Conservation (phyloP, 2,797 vertebrate genomes). For the Limosa lapponica region DNA sequence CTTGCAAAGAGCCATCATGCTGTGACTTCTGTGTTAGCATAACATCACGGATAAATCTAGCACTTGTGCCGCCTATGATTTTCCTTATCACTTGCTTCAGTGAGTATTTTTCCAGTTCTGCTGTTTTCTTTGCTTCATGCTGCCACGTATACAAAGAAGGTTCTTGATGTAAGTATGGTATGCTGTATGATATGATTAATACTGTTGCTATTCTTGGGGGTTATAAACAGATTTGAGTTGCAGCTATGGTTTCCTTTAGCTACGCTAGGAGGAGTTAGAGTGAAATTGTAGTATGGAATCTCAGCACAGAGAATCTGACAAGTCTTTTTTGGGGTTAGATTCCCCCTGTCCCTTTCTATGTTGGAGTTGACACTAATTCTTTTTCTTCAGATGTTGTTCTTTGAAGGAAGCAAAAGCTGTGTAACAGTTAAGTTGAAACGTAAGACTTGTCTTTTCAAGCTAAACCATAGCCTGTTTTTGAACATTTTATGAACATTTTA, state of each 20-base stretch:
- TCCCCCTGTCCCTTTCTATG: background rate
- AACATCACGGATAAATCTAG: background rate
- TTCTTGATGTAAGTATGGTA: conserved; percentile 92
- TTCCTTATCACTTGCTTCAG: conserved; percentile 86
- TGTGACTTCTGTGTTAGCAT: background rate
- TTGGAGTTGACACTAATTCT: background rate
- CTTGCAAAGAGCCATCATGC: background rate
- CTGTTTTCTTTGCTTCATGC: conserved; percentile 98
- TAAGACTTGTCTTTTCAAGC: background rate
- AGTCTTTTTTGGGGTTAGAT: background rate
- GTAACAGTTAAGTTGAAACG: background rate
- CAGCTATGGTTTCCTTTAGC: background rate
- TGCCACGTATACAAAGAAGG: conserved; percentile 96
- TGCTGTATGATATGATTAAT: fast-evolving
- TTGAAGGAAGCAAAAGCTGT: background rate
- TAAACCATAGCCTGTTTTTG: background rate
- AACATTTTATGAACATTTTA: too few species aligned
- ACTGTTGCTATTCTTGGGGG: background rate
- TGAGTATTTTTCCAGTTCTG: conserved; percentile 98
- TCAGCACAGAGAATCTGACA: background rate
- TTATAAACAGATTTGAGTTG: background rate
- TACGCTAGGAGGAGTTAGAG: background rate
- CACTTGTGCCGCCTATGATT: background rate
- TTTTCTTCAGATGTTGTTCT: background rate
- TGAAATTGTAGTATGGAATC: background rate